Evolutionary conservation across 2,113 vertebrate species (phyloP).

Genomic region (Mastomys natalensis): DNA sequence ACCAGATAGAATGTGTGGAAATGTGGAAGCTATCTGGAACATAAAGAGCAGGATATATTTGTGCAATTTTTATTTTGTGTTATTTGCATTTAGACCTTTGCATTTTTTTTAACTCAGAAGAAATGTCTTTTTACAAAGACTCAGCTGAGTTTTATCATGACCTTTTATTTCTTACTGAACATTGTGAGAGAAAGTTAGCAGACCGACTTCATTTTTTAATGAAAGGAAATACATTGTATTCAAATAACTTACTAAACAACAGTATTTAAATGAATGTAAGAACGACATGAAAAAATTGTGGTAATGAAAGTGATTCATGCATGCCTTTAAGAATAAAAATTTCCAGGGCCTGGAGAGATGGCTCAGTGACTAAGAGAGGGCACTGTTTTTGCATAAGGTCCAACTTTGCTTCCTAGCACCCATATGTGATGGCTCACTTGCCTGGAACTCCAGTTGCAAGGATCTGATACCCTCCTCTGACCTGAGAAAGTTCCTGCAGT

Average conservation of each 20-base stretch:
- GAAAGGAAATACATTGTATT: neutral
- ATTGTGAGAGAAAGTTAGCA: neutral
- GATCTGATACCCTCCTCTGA: neutral
- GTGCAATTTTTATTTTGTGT: conserved; percentile 19
- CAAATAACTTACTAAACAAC: neutral
- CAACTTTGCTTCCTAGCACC: too few species aligned
- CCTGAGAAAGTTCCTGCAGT: neutral
- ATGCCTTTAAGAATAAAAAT: neutral
- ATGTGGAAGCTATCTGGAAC: neutral
- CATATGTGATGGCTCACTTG: neutral
- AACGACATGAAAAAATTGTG: neutral
- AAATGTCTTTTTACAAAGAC: neutral
- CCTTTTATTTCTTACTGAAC: neutral
- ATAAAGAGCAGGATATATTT: neutral
- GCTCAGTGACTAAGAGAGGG: neutral
- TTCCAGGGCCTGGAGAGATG: neutral
- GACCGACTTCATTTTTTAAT: neutral
- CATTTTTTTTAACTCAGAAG: neutral
- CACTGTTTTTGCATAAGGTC: neutral
- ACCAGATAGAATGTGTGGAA: neutral
- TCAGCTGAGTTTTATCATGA: neutral
- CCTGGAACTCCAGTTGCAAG: neutral
- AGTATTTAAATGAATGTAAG: neutral
- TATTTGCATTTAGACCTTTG: neutral
- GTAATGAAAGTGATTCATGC: neutral